A percentile compares a stretch with the other conserved stretches of the same genome.
These are phyloP conservation scores for Archips xylosteana DNA, from an alignment of 2,888 invertebrate genomes.

Conservation along the genomic window DNA sequence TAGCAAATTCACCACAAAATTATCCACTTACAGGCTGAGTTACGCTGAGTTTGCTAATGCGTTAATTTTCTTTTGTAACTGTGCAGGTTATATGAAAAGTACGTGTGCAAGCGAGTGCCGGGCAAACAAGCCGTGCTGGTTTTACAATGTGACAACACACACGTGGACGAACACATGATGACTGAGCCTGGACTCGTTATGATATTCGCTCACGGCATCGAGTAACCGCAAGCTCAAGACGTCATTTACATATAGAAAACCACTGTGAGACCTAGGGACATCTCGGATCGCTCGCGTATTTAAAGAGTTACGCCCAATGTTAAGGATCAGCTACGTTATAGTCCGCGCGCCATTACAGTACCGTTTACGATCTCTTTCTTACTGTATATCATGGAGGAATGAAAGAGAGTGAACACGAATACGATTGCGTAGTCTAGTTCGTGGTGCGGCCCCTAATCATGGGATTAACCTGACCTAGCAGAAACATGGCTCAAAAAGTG, in stretches of 20 bases:
- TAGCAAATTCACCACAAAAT: too few species aligned
- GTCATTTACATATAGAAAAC: neutral
- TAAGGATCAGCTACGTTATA: too few species aligned
- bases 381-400: too few species aligned
- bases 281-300: neutral
- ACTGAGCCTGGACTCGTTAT: slow-evolving; percentile 98
- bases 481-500: too few species aligned
- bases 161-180: slow-evolving; percentile 98
- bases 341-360: too few species aligned
- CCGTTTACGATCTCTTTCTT: too few species aligned
- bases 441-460: too few species aligned
- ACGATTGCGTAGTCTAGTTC: too few species aligned
- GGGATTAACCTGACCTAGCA: too few species aligned
- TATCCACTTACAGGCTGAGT: too few species aligned
- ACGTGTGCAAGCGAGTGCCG: slow-evolving; percentile 97
- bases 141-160: slow-evolving; percentile 96
- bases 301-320: too few species aligned
- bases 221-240: slow-evolving; percentile 76
- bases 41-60: neutral
- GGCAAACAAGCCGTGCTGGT: slow-evolving; percentile 98
- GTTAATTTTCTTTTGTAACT: slow-evolving; percentile 21
- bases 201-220: slow-evolving; percentile 99
- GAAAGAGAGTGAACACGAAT: too few species aligned
- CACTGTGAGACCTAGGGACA: neutral
- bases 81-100: slow-evolving; percentile 92